Base-by-base conservation (phyloP, 2,113 vertebrate genomes). In the Paracanthobrama guichenoti region DNA sequence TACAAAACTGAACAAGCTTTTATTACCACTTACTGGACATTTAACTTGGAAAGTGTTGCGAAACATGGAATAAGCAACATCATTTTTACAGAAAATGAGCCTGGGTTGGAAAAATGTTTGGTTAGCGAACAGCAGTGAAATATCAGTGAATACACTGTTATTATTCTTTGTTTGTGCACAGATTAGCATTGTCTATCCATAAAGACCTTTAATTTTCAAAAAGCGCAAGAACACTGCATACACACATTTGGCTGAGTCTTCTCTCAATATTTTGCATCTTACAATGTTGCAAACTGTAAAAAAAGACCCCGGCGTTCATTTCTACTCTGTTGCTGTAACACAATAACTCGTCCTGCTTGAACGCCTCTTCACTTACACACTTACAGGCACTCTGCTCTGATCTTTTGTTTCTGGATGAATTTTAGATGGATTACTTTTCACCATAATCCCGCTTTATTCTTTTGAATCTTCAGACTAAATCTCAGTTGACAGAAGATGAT, bases 401-500 rank as follows among this genome's bases (percentile, higher is more conserved):
- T 73, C 82, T 81, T 28, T 76, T 75, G 83, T 24, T 83, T 82
- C 79, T 69, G 75, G 66, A 12, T 79, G 18, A 79, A 71, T 74
- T 57, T 83, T 62, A 73, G 57, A 82, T 50, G 74, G 86, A 85
- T 87, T 85, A 79, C 10, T 76, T 46, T 82, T 87, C 55, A 85
- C 48, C 46, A 2, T 31, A 84, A 87, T 84, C 73, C 74, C 1
- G 59, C 39, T 79, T 83, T 74, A 85, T 88, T 81, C 84, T 50
- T 50, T 74, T 48, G 55, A 85, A 85, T 26, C 71, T 73, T 24
- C 71, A 60, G 24, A 16, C 79, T 78, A 57, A 82, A 84, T 74
- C 82, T 85, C 64, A 64, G 62, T 59, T 85, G 62, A 84, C 62
- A 66, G 48, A 84, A 85, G 50, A 78, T 46, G 76, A 79, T 67